phyloP scores from a whole-genome alignment of 2,888 invertebrate species.

The Erannis defoliaria region DNA sequence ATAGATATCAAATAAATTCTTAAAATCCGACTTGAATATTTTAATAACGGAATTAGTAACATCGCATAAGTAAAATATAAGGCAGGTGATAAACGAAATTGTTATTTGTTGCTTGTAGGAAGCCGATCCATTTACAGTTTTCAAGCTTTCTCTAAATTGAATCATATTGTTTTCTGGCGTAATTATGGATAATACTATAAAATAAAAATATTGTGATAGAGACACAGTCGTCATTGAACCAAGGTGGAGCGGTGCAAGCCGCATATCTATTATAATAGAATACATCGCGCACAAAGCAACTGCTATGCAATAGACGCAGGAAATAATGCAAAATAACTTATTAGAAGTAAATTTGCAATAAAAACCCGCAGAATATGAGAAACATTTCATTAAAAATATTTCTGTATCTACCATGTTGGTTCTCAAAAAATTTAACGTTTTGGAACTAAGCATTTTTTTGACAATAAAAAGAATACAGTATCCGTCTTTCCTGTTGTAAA shows the following conservation, averaged over 20 bases:
- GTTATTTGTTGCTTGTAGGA: background rate
- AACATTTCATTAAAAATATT: background rate
- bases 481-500: background rate
- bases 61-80: background rate
- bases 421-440: background rate
- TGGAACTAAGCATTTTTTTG: too few species aligned
- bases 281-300: background rate
- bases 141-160: background rate
- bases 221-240: background rate
- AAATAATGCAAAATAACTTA: background rate
- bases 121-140: background rate
- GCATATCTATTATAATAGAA: background rate
- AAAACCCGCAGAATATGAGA: background rate
- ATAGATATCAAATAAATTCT: background rate
- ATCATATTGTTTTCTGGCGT: background rate
- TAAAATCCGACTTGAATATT: background rate
- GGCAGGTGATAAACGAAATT: background rate
- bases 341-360: constrained; percentile 11
- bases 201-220: background rate
- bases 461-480: background rate
- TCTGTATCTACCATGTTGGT: background rate
- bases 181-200: background rate
- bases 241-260: background rate
- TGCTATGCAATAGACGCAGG: background rate
- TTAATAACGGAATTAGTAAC: background rate